Conservation (phyloP, 2,888 invertebrate species). For the Dicranocentrus wangi region DNA sequence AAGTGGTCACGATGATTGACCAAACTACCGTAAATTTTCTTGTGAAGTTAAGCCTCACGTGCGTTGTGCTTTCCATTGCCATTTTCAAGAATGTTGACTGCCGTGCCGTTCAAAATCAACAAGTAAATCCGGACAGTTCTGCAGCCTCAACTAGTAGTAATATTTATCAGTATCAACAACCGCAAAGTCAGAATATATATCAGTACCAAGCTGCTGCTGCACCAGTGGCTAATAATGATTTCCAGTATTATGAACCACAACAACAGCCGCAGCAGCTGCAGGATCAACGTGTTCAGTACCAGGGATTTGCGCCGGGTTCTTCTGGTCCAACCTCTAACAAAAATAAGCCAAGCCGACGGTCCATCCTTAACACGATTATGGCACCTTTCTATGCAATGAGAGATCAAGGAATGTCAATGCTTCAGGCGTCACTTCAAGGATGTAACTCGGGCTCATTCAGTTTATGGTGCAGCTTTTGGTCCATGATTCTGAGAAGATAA, state of each 20-base stretch:
- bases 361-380: conserved; percentile 53
- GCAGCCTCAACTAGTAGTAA: neutral
- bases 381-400: conserved; percentile 58
- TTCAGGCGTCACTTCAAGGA: conserved; percentile 48
- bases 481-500: conserved; percentile 46
- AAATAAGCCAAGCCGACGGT: conserved; percentile 43
- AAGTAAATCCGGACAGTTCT: neutral
- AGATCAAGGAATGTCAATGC: conserved; percentile 58
- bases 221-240: conserved; percentile 6
- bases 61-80: conserved; percentile 22
- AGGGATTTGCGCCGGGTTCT: neutral
- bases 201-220: neutral
- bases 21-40: conserved; percentile 44
- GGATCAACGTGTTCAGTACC: conserved; percentile 23
- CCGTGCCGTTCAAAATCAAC: conserved; percentile 31
- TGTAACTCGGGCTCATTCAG: conserved; percentile 34
- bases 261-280: neutral
- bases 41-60: conserved; percentile 41
- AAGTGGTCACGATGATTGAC: no score
- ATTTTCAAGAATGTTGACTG: conserved; percentile 33
- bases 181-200: conserved; percentile 1
- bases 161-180: conserved; percentile 17
- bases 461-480: conserved; percentile 61
- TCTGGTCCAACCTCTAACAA: neutral
- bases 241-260: conserved; percentile 40